Conservation (phyloP, 2,797 vertebrate genomes). For the Hypotaenidia okinawae region DNA sequence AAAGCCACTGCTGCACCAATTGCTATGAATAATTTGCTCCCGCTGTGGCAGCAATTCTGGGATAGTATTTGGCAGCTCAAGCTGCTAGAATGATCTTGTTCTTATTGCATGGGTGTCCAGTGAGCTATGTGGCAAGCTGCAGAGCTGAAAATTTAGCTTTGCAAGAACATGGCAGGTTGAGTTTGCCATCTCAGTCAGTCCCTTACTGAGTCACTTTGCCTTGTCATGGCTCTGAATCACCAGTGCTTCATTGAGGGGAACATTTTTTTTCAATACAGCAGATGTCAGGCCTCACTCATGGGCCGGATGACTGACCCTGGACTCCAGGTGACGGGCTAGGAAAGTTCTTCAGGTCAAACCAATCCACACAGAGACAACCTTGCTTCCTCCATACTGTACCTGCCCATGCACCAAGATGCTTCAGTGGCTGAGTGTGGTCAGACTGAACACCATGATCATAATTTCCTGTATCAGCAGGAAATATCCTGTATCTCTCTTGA, state of each 20-base stretch:
- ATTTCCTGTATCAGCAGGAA: background rate
- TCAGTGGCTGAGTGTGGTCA: background rate
- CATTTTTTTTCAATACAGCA: background rate
- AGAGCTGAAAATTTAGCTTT: background rate
- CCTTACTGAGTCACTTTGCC: slow-evolving; percentile 9
- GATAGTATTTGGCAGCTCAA: background rate
- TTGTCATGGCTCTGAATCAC: slow-evolving; percentile 7
- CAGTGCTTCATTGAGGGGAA: background rate
- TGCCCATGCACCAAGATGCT: background rate
- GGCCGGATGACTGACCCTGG: background rate
- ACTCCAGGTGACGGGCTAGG: background rate
- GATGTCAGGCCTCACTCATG: background rate
- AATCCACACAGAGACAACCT: background rate
- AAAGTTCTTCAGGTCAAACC: background rate
- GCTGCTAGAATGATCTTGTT: background rate
- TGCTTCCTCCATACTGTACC: background rate
- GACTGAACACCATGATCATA: accelerated
- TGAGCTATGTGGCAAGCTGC: background rate
- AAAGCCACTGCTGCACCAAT: background rate
- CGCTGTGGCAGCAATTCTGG: background rate
- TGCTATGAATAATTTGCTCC: background rate
- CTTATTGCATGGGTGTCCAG: background rate
- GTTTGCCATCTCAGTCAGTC: background rate
- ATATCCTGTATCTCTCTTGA: background rate
- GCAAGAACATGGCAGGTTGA: background rate